A percentile compares a stretch with the other conserved stretches of the same genome.
Conservation (phyloP, 2,888 invertebrate genomes). For the Acanthosoma haemorrhoidale region DNA sequence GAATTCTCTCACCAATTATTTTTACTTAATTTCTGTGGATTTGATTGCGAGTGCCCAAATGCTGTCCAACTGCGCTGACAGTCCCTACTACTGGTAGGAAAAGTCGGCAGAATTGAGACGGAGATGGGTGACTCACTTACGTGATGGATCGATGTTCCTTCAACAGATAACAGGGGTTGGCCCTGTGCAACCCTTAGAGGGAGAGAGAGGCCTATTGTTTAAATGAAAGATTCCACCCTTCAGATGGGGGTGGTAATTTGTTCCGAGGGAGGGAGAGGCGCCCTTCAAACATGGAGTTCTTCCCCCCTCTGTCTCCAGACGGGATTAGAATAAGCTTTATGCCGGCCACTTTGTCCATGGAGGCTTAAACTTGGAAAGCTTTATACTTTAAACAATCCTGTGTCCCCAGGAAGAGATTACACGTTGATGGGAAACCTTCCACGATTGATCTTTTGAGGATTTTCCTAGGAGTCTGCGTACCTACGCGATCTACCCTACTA, state of each 20-base stretch:
- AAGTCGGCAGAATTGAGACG: not conserved
- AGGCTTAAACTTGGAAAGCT: not conserved
- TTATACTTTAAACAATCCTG: not conserved
- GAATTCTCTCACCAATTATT: too few species aligned
- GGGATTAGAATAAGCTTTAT: not conserved
- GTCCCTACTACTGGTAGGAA: too few species aligned
- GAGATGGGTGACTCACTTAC: not conserved
- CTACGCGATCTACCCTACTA: too few species aligned
- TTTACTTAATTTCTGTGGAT: too few species aligned
- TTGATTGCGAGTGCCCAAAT: too few species aligned
- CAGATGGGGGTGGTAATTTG: constrained; percentile 8
- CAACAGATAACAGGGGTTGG: not conserved
- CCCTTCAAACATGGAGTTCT: constrained; percentile 11
- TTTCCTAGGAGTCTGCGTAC: too few species aligned
- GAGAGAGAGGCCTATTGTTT: not conserved
- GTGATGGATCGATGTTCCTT: constrained; percentile 13
- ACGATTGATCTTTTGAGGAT: too few species aligned
- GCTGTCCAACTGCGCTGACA: too few species aligned
- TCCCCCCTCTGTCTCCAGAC: constrained; percentile 4
- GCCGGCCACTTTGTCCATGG: not conserved
- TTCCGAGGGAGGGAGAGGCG: not conserved
- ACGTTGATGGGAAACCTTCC: too few species aligned
- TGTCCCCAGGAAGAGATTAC: too few species aligned
- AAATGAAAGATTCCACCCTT: constrained; percentile 27
- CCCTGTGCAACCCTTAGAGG: not conserved